phyloP scores from a whole-genome alignment of 2,113 vertebrate genomes.

The Psophia crepitans region DNA sequence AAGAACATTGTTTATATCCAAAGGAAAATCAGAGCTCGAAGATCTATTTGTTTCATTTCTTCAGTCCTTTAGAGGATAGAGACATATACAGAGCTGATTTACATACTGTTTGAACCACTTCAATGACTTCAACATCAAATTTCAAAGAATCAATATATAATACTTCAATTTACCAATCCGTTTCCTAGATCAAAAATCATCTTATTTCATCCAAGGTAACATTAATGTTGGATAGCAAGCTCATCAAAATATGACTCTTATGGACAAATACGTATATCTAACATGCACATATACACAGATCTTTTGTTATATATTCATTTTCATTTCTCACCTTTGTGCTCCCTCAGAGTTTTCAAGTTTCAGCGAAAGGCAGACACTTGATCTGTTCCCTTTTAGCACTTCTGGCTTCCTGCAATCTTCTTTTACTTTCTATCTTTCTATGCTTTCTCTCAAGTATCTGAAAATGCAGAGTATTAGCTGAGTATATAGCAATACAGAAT shows the following conservation, averaged over 20 bases:
- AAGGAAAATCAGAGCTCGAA: not conserved
- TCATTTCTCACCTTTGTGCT: not conserved
- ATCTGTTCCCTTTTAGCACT: not conserved
- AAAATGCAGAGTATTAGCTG: not conserved
- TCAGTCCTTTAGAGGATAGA: not conserved
- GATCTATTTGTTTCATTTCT: not conserved
- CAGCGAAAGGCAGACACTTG: not conserved
- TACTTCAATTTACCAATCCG: not conserved
- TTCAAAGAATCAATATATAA: not conserved
- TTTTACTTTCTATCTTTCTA: not conserved
- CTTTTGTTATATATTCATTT: not conserved
- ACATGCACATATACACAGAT: not conserved
- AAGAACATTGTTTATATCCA: not conserved
- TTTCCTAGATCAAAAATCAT: not conserved
- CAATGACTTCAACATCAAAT: not conserved
- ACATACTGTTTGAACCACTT: not conserved
- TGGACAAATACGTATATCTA: not conserved
- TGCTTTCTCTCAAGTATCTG: not conserved
- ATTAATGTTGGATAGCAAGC: not conserved
- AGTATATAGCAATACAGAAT: not conserved
- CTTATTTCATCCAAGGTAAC: not conserved
- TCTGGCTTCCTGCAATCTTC: not conserved
- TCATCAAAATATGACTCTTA: not conserved
- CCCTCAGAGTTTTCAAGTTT: not conserved
- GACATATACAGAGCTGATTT: not conserved